These are phyloP conservation scores for Pachyseris speciosa DNA, from an alignment of 64 coral and sea anemone species.

Conservation along the genomic window DNA sequence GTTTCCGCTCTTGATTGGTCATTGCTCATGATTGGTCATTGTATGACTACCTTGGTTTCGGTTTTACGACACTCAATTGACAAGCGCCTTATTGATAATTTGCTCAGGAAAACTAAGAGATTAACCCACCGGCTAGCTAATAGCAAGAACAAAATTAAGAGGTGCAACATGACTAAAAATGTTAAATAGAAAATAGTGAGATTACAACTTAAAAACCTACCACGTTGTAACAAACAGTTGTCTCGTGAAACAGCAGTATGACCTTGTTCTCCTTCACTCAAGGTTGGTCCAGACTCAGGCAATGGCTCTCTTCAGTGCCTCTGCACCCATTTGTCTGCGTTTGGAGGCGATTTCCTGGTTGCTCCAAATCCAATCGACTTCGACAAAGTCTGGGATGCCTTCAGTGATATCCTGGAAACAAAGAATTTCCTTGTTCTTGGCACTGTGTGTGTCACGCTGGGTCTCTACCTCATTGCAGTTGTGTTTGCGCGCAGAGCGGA, in stretches of 20 bases:
- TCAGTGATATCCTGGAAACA: constrained; percentile 67
- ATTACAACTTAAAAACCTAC: too few species aligned
- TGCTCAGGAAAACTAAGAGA: too few species aligned
- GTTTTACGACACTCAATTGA: too few species aligned
- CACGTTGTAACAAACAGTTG: background rate
- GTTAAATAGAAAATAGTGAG: background rate
- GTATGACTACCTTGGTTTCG: too few species aligned
- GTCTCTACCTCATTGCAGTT: constrained; percentile 60
- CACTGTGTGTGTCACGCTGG: constrained; percentile 76
- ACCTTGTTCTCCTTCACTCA: background rate
- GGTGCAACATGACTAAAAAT: background rate
- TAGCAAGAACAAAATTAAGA: too few species aligned
- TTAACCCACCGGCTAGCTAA: too few species aligned
- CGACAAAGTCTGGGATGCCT: constrained; percentile 80
- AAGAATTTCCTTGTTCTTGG: constrained; percentile 78
- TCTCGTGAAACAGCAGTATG: background rate
- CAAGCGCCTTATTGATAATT: too few species aligned
- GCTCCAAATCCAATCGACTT: constrained; percentile 96
- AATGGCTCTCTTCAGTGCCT: constrained; percentile 76
- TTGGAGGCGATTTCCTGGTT: constrained; percentile 91
- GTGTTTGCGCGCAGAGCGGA: constrained; percentile 89
- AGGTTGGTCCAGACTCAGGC: constrained; percentile 60
- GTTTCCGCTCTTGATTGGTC: too few species aligned
- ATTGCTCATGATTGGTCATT: too few species aligned
- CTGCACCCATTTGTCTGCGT: constrained; percentile 89